A percentile compares a stretch with the other conserved stretches of the same genome.
These are phyloP conservation scores for Pachypsylla venusta DNA, from an alignment of 1,140 invertebrate genomes.

Conservation along the genomic window DNA sequence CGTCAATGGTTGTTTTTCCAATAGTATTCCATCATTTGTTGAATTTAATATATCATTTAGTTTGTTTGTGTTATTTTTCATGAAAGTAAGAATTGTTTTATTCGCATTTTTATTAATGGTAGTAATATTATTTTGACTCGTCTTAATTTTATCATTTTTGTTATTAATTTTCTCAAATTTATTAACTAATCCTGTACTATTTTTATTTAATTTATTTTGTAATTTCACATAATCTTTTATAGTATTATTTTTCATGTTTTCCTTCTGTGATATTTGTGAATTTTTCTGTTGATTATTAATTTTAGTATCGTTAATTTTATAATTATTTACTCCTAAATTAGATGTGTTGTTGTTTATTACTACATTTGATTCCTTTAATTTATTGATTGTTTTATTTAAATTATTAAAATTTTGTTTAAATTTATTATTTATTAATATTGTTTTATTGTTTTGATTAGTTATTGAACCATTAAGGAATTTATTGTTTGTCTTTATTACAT, in stretches of 20 bases:
- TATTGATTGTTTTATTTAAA: too few species aligned
- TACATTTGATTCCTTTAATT: too few species aligned
- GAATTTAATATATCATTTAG: not conserved
- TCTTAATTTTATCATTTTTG: not conserved
- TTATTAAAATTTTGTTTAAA: too few species aligned
- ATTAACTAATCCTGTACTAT: not conserved
- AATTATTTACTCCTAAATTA: too few species aligned
- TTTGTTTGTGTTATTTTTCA: not conserved
- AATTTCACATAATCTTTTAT: slow-evolving; percentile 14
- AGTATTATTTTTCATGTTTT: slow-evolving; percentile 15
- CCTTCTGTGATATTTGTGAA: slow-evolving; percentile 12
- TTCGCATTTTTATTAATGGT: not conserved
- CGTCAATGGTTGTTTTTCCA: too few species aligned
- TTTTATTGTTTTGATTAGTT: too few species aligned
- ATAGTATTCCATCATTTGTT: slow-evolving; percentile 14
- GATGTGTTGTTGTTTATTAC: not conserved
- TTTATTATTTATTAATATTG: too few species aligned
- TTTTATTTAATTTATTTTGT: slow-evolving; percentile 14
- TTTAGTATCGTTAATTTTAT: slow-evolving; percentile 8
- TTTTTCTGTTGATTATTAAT: too few species aligned
- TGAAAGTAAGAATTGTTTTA: not conserved
- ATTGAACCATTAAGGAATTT: slow-evolving; percentile 5
- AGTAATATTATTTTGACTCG: slow-evolving; percentile 8
- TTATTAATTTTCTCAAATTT: not conserved
- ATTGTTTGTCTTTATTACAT: not conserved